A percentile compares a stretch with the other conserved stretches of the same genome.
Evolutionary conservation across 37 sponge, comb jelly and placozoan genomes (phyloP).

Genomic region (Chondrilla cf. caribensis): DNA sequence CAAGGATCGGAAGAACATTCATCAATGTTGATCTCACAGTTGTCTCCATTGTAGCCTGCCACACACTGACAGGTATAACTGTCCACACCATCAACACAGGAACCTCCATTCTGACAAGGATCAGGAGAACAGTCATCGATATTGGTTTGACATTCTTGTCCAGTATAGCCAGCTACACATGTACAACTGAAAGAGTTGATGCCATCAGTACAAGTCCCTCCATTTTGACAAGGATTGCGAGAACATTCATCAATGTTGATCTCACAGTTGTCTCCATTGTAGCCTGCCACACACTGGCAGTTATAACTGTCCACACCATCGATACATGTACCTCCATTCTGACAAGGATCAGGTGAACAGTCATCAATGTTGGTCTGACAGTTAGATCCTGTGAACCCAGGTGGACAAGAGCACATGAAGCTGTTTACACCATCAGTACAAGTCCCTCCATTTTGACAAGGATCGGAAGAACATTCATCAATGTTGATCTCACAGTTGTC

Average conservation of each 20-base stretch:
- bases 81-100: constrained; percentile 31
- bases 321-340: constrained; percentile 15
- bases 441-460: constrained; percentile 27
- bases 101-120: constrained; percentile 9
- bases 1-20: constrained; percentile 47
- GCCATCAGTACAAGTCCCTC: constrained; percentile 25
- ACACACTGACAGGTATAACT: constrained; percentile 43
- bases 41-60: constrained; percentile 57
- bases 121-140: constrained; percentile 20
- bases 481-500: constrained; percentile 21
- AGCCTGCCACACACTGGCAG: constrained; percentile 22
- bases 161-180: constrained; percentile 19
- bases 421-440: constrained; percentile 22
- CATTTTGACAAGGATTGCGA: constrained; percentile 20
- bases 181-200: constrained; percentile 12
- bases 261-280: constrained; percentile 14
- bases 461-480: constrained; percentile 17
- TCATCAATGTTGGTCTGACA: constrained; percentile 27
- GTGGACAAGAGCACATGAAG: constrained; percentile 19
- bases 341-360: neutral
- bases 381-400: constrained; percentile 23
- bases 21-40: constrained; percentile 56
- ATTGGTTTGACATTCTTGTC: constrained; percentile 11
- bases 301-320: constrained; percentile 17
- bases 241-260: constrained; percentile 24